phyloP scores from a whole-genome alignment of 2,888 invertebrate species.

The Chrysolina oricalcia region DNA sequence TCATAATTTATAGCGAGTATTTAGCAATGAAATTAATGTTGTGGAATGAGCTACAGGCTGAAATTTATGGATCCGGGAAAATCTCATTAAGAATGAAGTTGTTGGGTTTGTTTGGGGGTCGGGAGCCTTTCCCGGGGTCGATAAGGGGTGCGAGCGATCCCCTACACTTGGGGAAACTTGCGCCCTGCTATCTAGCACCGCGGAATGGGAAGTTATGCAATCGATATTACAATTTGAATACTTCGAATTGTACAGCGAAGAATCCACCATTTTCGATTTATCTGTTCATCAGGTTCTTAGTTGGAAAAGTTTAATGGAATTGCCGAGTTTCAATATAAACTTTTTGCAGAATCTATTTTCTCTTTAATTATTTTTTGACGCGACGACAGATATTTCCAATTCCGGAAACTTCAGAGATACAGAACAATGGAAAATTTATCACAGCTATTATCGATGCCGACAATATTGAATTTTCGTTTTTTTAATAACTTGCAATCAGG shows the following conservation, averaged over 20 bases:
- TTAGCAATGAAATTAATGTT: constrained; percentile 73
- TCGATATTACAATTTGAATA: constrained; percentile 67
- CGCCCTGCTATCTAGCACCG: constrained; percentile 50
- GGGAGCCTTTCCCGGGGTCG: constrained; percentile 46
- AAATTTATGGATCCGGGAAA: constrained; percentile 73
- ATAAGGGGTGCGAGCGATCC: constrained; percentile 45
- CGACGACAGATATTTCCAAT: constrained; percentile 30
- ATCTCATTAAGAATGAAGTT: constrained; percentile 73
- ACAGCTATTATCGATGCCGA: background rate
- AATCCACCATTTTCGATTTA: constrained; percentile 57
- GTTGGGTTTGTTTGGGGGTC: constrained; percentile 69
- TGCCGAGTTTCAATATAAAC: constrained; percentile 43
- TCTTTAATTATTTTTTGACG: constrained; percentile 39
- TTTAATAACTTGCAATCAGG: no score
- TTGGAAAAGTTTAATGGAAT: constrained; percentile 54
- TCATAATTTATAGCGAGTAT: constrained; percentile 72
- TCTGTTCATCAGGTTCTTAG: constrained; percentile 52
- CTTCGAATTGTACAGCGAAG: constrained; percentile 59
- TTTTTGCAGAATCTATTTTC: constrained; percentile 47
- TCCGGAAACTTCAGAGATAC: constrained; percentile 1
- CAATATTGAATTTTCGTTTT: background rate
- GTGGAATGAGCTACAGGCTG: constrained; percentile 72
- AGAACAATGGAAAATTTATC: background rate
- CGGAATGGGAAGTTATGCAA: constrained; percentile 62
- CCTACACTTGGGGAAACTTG: constrained; percentile 50